Conservation (phyloP, 2,888 invertebrate genomes). For the Patella pellucida region DNA sequence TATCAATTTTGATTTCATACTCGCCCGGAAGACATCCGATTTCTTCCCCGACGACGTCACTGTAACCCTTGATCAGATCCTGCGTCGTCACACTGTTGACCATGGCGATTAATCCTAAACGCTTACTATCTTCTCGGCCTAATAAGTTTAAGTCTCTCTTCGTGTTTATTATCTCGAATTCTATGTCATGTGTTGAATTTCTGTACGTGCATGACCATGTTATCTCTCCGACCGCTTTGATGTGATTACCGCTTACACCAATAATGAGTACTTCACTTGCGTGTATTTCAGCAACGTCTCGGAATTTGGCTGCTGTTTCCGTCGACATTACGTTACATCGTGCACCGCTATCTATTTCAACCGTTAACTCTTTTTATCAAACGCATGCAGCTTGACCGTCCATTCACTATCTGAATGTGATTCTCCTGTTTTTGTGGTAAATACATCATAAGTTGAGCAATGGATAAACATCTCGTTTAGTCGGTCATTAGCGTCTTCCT, state of each 20-base stretch:
- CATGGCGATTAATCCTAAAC: too few relatives aligned
- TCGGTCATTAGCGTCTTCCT: conserved; percentile 9
- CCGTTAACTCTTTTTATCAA: neutral
- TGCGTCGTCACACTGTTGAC: too few relatives aligned
- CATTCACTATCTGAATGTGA: conserved; percentile 7
- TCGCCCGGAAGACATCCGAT: conserved; percentile 31
- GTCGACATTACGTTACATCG: conserved; percentile 19
- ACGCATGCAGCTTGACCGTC: neutral
- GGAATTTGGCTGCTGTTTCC: neutral
- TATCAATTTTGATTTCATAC: conserved; percentile 32
- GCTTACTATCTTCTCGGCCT: neutral
- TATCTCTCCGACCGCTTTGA: conserved; percentile 13
- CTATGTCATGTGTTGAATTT: too few relatives aligned
- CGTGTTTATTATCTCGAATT: too few relatives aligned
- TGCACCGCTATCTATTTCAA: conserved; percentile 7
- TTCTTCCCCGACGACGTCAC: conserved; percentile 27
- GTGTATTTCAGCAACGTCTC: neutral
- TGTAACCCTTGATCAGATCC: too few relatives aligned
- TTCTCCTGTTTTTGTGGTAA: conserved; percentile 14
- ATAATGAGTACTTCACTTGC: conserved; percentile 19
- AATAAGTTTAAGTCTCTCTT: too few relatives aligned
- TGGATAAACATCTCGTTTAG: conserved; percentile 23
- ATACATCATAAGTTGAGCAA: conserved; percentile 21
- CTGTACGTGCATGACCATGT: neutral
- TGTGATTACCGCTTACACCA: conserved; percentile 16